These are phyloP conservation scores for Apis laboriosa DNA, from an alignment of 1,140 invertebrate genomes.

Conservation along the genomic window DNA sequence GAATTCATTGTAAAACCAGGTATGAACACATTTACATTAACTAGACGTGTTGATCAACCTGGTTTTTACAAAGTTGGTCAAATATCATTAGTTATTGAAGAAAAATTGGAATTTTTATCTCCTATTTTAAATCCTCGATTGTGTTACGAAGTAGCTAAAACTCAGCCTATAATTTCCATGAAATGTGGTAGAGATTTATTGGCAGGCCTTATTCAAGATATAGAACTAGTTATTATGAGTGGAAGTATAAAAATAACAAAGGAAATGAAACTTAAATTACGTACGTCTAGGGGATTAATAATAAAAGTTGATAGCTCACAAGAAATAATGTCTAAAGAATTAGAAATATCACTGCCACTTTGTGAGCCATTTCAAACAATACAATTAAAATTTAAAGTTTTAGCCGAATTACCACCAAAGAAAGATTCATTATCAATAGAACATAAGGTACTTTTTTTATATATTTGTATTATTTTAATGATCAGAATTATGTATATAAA, in stretches of 20 bases:
- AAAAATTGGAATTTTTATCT: conserved; percentile 81
- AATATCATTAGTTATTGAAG: conserved; percentile 83
- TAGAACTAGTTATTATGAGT: conserved; percentile 85
- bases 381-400: conserved; percentile 84
- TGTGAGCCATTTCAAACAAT: conserved; percentile 87
- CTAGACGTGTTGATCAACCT: conserved; percentile 82
- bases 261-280: conserved; percentile 81
- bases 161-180: conserved; percentile 80
- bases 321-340: conserved; percentile 80
- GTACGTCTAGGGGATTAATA: conserved; percentile 82
- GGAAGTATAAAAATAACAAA: conserved; percentile 84
- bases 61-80: conserved; percentile 84
- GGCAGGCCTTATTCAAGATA: conserved; percentile 86
- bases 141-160: conserved; percentile 82
- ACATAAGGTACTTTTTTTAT: conserved; percentile 83
- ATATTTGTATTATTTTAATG: background rate
- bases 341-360: conserved; percentile 84
- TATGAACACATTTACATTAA: conserved; percentile 86
- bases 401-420: conserved; percentile 87
- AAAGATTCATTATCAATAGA: conserved; percentile 85
- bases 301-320: conserved; percentile 75
- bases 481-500: background rate
- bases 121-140: conserved; percentile 78
- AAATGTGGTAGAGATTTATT: conserved; percentile 84
- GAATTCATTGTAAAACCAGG: conserved; percentile 86